Evolutionary conservation across 92 coral and sea anemone genomes (phyloP).

Genomic region (Zoanthus sociatus): DNA sequence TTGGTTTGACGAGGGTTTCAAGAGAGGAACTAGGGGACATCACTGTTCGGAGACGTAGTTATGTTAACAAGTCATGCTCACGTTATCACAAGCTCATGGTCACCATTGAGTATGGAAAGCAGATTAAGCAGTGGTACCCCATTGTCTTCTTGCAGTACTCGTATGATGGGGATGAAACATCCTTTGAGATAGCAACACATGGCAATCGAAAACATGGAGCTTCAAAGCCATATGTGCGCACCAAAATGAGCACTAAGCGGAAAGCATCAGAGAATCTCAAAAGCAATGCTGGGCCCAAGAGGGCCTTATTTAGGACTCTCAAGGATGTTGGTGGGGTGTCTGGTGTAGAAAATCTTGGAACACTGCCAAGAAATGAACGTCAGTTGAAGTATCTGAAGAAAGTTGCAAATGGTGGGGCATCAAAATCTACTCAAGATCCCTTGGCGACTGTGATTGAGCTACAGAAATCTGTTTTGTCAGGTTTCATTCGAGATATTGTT

Average conservation of each 20-base stretch:
- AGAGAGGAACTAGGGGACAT: conserved; percentile 56
- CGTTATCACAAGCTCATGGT: conserved; percentile 61
- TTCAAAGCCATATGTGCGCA: conserved; percentile 39
- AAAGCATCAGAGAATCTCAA: conserved; percentile 17
- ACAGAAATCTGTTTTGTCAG: too few relatives aligned
- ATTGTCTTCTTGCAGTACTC: conserved; percentile 1
- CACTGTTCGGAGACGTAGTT: conserved; percentile 63
- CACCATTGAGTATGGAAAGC: conserved; percentile 59
- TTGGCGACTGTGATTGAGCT: too few relatives aligned
- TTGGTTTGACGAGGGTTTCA: conserved; percentile 35
- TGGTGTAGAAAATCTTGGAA: conserved; percentile 47
- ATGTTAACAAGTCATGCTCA: conserved; percentile 43
- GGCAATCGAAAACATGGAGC: conserved; percentile 46
- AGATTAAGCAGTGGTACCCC: conserved; percentile 53
- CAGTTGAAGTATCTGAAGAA: too few relatives aligned
- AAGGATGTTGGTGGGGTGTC: conserved; percentile 74
- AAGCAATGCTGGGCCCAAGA: conserved; percentile 51
- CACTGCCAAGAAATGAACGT: not conserved
- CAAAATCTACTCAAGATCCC: too few relatives aligned
- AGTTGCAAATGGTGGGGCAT: too few relatives aligned
- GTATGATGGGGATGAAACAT: conserved; percentile 49
- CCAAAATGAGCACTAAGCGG: conserved; percentile 62
- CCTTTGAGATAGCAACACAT: conserved; percentile 58
- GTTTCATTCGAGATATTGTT: too few relatives aligned
- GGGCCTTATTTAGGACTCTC: conserved; percentile 60